These are phyloP conservation scores for Phylloscopus trochilus DNA, from an alignment of 2,113 vertebrate species.

Conservation along the genomic window DNA sequence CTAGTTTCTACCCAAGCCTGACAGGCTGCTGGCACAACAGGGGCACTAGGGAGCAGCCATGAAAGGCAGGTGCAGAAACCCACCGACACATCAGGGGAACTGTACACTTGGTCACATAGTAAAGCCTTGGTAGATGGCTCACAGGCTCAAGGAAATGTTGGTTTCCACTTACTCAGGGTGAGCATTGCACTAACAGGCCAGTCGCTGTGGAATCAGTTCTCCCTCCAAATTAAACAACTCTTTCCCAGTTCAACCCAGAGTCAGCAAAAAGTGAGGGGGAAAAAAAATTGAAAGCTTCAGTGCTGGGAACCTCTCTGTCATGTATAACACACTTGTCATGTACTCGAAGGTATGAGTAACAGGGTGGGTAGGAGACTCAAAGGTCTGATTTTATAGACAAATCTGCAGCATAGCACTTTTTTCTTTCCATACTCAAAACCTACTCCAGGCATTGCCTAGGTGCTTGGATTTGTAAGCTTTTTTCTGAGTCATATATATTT, in stretches of 20 bases:
- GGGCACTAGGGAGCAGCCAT: not conserved
- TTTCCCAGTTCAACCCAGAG: not conserved
- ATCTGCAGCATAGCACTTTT: not conserved
- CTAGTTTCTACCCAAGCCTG: not conserved
- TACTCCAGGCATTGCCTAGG: not conserved
- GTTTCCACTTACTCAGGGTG: not conserved
- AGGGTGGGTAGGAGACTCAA: not conserved
- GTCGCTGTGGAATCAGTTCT: not conserved
- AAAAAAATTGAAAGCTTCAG: not conserved
- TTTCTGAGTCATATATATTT: not conserved
- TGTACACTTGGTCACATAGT: not conserved
- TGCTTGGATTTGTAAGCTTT: not conserved
- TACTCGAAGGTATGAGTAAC: not conserved
- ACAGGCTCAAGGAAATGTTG: not conserved
- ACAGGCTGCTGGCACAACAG: not conserved
- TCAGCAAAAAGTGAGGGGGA: not conserved
- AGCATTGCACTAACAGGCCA: not conserved
- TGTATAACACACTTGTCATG: not conserved
- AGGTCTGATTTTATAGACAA: not conserved
- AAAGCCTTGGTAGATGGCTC: not conserved
- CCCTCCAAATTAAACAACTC: not conserved
- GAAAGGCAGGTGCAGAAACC: not conserved
- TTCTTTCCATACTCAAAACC: not conserved
- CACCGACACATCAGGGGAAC: not conserved
- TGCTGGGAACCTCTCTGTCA: not conserved